These are phyloP conservation scores for Protaetia brevitarsis DNA, from an alignment of 1,140 invertebrate species.

Conservation along the genomic window DNA sequence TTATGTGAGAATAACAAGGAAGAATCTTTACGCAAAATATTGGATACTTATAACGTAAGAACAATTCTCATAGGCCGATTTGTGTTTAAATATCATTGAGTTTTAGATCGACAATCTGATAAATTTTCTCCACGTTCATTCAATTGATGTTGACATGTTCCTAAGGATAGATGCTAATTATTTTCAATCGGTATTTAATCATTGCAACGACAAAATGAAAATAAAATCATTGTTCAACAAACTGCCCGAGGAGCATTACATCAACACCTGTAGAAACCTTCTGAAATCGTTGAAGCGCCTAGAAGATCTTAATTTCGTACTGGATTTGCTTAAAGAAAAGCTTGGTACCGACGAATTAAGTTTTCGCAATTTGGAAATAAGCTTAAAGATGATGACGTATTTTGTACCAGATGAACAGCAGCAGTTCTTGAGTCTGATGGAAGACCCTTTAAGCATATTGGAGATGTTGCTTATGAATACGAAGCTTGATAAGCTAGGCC, in stretches of 20 bases:
- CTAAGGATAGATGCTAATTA: conserved; percentile 49
- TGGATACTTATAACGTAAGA: conserved; percentile 24
- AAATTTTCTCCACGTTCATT: conserved; percentile 26
- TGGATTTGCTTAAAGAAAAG: conserved; percentile 53
- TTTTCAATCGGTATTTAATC: conserved; percentile 50
- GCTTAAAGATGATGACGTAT: conserved; percentile 60
- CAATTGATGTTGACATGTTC: conserved; percentile 30
- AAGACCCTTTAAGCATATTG: conserved; percentile 65
- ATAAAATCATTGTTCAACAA: conserved; percentile 52
- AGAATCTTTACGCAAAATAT: conserved; percentile 45
- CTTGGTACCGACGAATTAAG: conserved; percentile 49
- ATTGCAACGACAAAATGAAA: conserved; percentile 44
- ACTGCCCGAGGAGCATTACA: conserved; percentile 53
- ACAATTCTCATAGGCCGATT: not conserved
- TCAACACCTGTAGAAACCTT: conserved; percentile 60
- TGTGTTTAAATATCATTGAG: not conserved
- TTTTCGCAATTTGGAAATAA: conserved; percentile 55
- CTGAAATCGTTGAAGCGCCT: conserved; percentile 62
- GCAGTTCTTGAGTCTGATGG: conserved; percentile 61
- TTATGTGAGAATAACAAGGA: conserved; percentile 48
- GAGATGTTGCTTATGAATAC: conserved; percentile 76
- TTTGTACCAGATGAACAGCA: conserved; percentile 55
- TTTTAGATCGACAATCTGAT: conserved; percentile 23
- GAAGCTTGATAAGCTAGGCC: conserved; percentile 63
- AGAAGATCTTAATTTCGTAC: conserved; percentile 58